phyloP scores from a whole-genome alignment of 1,140 invertebrate species.

The Ceratosolen fusciceps region DNA sequence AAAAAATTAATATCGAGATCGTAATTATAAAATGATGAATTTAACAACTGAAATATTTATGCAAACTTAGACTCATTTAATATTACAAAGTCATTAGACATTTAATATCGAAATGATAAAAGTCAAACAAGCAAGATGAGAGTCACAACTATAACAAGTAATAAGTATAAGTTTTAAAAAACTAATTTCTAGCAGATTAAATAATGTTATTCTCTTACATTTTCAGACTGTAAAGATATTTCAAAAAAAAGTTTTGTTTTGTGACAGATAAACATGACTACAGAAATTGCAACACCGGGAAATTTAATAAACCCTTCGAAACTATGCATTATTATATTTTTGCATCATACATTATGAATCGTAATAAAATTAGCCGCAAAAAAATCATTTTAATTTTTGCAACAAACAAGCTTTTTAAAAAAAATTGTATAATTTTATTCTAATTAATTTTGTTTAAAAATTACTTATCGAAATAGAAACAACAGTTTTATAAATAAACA shows the following conservation, averaged over 20 bases:
- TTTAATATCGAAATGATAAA: not conserved
- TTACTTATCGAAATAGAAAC: not conserved
- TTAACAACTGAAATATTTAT: not conserved
- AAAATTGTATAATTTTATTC: not conserved
- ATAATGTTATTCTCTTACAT: not conserved
- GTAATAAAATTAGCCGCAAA: not conserved
- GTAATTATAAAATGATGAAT: not conserved
- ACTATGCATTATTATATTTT: not conserved
- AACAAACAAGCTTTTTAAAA: not conserved
- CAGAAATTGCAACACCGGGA: not conserved
- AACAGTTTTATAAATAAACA: not conserved
- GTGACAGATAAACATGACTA: not conserved
- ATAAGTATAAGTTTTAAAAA: not conserved
- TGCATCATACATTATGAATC: not conserved
- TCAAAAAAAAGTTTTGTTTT: not conserved
- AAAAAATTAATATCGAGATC: not conserved
- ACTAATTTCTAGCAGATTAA: not conserved
- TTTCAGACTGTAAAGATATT: not conserved
- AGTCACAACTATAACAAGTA: not conserved
- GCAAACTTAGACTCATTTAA: not conserved
- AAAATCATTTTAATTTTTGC: not conserved
- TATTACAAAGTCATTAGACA: not conserved
- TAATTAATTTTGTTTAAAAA: constrained; percentile 13
- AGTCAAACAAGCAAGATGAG: not conserved
- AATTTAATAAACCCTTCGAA: not conserved